These are phyloP conservation scores for Lissocephala sabroskyi DNA, from an alignment of 2,888 invertebrate species.

Conservation along the genomic window DNA sequence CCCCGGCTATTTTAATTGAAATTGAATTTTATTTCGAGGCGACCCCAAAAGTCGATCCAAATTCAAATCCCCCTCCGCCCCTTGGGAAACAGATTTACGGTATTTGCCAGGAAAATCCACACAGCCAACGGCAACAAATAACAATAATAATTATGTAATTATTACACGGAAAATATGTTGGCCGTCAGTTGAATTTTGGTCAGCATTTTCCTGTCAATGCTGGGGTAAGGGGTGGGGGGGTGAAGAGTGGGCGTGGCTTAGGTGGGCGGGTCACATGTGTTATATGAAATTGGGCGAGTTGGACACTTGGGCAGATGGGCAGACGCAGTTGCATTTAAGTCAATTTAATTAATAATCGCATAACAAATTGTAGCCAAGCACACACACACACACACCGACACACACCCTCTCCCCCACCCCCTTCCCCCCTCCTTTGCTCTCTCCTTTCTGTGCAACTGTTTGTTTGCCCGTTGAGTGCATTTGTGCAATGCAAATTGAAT, in stretches of 20 bases:
- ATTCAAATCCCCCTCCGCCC: background rate
- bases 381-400: background rate
- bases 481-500: no score
- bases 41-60: no score
- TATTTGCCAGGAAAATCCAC: slow-evolving; percentile 6
- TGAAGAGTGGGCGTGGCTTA: background rate
- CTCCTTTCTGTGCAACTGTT: no score
- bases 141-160: slow-evolving; percentile 25
- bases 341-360: slow-evolving; percentile 47
- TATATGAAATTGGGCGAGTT: background rate
- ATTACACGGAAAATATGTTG: slow-evolving; percentile 48
- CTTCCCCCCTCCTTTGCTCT: no score
- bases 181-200: slow-evolving; percentile 34
- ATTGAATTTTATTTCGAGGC: no score
- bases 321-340: slow-evolving; percentile 45
- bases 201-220: slow-evolving; percentile 31
- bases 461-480: no score
- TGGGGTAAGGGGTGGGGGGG: background rate
- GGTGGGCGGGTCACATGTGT: background rate
- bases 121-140: slow-evolving; percentile 2
- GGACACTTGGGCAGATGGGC: slow-evolving; percentile 15
- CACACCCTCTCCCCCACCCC: no score
- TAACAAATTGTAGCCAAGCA: slow-evolving; percentile 1
- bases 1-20: no score
- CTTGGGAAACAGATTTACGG: slow-evolving; percentile 8